phyloP scores from a whole-genome alignment of 2,113 vertebrate genomes.

The Apteryx mantelli region DNA sequence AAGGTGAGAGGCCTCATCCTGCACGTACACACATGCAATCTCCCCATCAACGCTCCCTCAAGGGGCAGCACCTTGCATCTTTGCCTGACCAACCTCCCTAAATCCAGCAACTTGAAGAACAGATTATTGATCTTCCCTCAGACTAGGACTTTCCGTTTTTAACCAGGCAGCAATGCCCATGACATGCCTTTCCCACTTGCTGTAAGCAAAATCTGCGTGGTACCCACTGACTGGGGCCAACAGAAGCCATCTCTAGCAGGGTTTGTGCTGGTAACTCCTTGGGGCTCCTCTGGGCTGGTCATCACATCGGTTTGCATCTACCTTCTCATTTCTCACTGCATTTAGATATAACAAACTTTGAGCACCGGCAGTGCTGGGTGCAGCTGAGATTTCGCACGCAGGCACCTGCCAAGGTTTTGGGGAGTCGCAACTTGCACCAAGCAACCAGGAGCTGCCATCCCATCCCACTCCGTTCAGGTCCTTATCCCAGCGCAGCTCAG shows the following conservation, averaged over 20 bases:
- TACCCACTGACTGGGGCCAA: not conserved
- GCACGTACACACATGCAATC: not conserved
- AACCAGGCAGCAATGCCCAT: not conserved
- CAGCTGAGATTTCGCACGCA: too few species aligned
- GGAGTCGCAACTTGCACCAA: not conserved
- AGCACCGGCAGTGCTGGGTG: too few species aligned
- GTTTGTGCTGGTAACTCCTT: not conserved
- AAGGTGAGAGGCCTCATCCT: not conserved
- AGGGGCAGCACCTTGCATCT: not conserved
- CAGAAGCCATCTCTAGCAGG: not conserved
- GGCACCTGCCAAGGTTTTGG: not conserved
- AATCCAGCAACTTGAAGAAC: not conserved
- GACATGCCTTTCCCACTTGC: not conserved
- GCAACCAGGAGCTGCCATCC: fast-evolving
- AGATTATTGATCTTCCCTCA: fast-evolving
- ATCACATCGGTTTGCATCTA: not conserved
- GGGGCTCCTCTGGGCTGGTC: not conserved
- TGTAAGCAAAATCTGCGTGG: not conserved
- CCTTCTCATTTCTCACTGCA: too few species aligned
- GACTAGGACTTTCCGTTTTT: not conserved
- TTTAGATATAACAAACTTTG: not conserved
- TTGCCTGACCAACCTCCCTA: not conserved
- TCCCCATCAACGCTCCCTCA: not conserved
- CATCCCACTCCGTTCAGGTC: not conserved
- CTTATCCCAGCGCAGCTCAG: not conserved